Base-by-base conservation (phyloP, 2,797 vertebrate genomes). In the Hephaestus fuliginosus region DNA sequence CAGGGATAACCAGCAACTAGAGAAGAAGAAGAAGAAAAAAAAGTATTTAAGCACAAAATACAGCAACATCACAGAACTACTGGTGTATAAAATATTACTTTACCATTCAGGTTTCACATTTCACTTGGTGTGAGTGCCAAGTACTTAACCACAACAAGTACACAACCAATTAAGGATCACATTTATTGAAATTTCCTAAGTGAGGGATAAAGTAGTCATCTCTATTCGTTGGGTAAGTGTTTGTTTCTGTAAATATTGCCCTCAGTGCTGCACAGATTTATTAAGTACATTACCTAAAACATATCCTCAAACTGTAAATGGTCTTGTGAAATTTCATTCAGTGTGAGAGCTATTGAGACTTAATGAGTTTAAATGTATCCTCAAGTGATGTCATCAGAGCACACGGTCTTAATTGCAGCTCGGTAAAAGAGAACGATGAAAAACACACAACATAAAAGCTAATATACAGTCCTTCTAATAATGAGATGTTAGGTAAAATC, bases 1-100 rank as follows among this genome's bases (percentile, higher is more conserved):
- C 90, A 99, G 93, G 0, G 98, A 99, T 64, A 99, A 95, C 98
- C 98, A 99, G 94, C 98, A 99, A 90, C 98, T 99, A 83, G 10
- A 76, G 61, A 18, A 20, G 56, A 41, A 48, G 8, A 66, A 66
- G 25, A 67, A 75, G n/a, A 86, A 3, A 69, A 0, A 36, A 69
- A 0, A 36, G n/a, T 0, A 60, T 65, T 80, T 13, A 64, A 52
- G 11, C 11, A 76, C 5, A 78, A 56, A 68, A 48, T 8, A 48
- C 57, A 69, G 46, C 43, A 53, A 72, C 82, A 75, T 52, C 44
- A 51, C 20, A 72, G 70, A 55, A 49, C 7, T 53, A 15, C 55
- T 18, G 14, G 51, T 52, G 22, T 61, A 22, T 63, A 39, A 75
- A 78, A 65, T 25, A 55, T 75, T 12, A 65, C 36, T 39, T 81